Conservation (phyloP, 35 echinoderm and acorn worm species). For the Heliocidaris erythrogramma region DNA sequence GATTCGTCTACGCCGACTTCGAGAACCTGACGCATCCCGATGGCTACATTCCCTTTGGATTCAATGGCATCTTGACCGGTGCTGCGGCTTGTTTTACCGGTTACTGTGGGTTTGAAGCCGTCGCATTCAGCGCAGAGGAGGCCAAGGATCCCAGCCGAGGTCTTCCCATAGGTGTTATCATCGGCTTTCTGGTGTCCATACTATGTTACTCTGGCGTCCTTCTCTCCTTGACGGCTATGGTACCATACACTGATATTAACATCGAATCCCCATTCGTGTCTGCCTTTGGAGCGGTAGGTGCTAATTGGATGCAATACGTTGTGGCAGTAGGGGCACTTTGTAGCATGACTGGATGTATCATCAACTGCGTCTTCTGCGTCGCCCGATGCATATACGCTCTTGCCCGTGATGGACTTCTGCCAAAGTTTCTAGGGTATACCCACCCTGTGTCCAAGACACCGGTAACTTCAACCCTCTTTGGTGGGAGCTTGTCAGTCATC, state of each 20-base stretch:
- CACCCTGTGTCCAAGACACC: slow-evolving; percentile 56
- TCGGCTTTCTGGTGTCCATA: slow-evolving; percentile 56
- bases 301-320: slow-evolving; percentile 61
- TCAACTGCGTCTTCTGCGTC: slow-evolving; percentile 76
- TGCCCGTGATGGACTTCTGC: slow-evolving; percentile 72
- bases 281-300: slow-evolving; percentile 59
- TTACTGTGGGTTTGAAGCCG: slow-evolving; percentile 78
- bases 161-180: slow-evolving; percentile 75
- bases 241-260: slow-evolving; percentile 66
- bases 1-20: slow-evolving; percentile 63
- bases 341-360: slow-evolving; percentile 79
- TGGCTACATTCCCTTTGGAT: slow-evolving; percentile 71
- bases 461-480: slow-evolving; percentile 58
- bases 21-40: slow-evolving; percentile 41
- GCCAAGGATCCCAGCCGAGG: slow-evolving; percentile 71
- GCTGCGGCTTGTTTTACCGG: slow-evolving; percentile 84
- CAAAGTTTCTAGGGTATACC: slow-evolving; percentile 57
- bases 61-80: slow-evolving; percentile 71
- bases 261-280: slow-evolving; percentile 71
- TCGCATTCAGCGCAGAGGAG: slow-evolving; percentile 81
- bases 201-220: slow-evolving; percentile 62
- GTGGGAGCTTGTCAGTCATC: slow-evolving; percentile 51
- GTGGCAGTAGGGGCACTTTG: slow-evolving; percentile 75
- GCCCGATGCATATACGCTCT: slow-evolving; percentile 79
- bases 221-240: slow-evolving; percentile 61